A percentile compares a stretch with the other conserved stretches of the same genome.
phyloP scores from a whole-genome alignment of 2,888 invertebrate species.

The Eutolmus rufibarbis region DNA sequence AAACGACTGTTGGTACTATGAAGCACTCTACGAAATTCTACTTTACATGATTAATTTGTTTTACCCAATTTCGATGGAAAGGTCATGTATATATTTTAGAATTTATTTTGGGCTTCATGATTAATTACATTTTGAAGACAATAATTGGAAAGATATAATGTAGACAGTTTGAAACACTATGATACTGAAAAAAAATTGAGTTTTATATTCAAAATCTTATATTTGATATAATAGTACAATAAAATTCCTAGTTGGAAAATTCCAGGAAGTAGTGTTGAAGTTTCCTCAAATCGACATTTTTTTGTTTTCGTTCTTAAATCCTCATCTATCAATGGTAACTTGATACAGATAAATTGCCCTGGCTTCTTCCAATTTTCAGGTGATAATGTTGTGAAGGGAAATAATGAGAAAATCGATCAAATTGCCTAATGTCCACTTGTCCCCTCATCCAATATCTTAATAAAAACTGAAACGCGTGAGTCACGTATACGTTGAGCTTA shows the following conservation, averaged over 20 bases:
- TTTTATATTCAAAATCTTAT: no score
- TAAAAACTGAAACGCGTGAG: background rate
- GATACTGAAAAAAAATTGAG: background rate
- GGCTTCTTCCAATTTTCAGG: background rate
- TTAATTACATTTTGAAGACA: background rate
- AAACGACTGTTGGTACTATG: background rate
- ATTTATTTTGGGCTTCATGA: background rate
- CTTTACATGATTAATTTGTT: background rate
- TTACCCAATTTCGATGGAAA: background rate
- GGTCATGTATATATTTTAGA: background rate
- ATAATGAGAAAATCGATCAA: background rate
- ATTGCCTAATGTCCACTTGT: background rate
- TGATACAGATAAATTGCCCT: background rate
- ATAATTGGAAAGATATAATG: background rate
- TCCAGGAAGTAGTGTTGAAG: background rate
- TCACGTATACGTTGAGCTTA: background rate
- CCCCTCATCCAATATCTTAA: background rate
- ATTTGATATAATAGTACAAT: no score
- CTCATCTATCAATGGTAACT: background rate
- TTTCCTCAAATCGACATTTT: background rate
- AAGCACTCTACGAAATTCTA: background rate
- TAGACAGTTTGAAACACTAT: background rate
- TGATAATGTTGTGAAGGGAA: background rate
- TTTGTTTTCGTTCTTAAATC: background rate
- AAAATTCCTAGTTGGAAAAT: background rate